phyloP scores from a whole-genome alignment of 2,113 vertebrate species.

The Podarcis muralis region DNA sequence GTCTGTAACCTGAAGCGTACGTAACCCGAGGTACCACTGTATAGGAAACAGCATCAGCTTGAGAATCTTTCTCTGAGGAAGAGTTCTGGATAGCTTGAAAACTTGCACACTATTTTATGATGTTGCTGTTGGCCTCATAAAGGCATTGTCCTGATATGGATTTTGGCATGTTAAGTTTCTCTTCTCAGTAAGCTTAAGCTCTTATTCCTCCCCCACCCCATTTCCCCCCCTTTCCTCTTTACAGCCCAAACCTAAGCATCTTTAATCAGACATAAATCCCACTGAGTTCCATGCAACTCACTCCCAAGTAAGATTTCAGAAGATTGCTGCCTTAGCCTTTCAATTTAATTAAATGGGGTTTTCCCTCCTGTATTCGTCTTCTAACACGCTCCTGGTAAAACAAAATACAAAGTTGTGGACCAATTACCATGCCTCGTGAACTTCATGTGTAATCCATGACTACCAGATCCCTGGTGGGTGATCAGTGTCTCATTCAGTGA shows the following conservation, averaged over 20 bases:
- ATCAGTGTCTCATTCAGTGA: neutral
- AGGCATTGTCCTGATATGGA: no score
- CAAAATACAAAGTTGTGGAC: neutral
- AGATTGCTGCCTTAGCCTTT: neutral
- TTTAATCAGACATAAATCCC: constrained; percentile 2
- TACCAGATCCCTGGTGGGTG: neutral
- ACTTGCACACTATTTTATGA: no score
- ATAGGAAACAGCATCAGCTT: neutral
- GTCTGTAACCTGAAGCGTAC: no score
- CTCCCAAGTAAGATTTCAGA: neutral
- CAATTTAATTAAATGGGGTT: neutral
- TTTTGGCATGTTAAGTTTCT: neutral
- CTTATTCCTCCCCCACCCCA: neutral
- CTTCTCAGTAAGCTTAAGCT: neutral
- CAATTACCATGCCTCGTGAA: neutral
- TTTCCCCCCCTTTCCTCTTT: neutral
- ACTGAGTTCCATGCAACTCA: neutral
- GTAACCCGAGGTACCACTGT: no score
- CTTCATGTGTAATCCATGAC: accelerated
- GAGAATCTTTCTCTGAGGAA: neutral
- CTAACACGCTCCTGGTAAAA: neutral
- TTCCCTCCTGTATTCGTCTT: neutral
- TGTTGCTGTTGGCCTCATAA: no score
- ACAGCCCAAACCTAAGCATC: neutral
- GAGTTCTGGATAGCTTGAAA: neutral